Percentiles rank a stretch among this genome's conserved stretches.
Evolutionary conservation across 1,140 invertebrate genomes (phyloP).

Genomic region (Sweltsa coloradensis): DNA sequence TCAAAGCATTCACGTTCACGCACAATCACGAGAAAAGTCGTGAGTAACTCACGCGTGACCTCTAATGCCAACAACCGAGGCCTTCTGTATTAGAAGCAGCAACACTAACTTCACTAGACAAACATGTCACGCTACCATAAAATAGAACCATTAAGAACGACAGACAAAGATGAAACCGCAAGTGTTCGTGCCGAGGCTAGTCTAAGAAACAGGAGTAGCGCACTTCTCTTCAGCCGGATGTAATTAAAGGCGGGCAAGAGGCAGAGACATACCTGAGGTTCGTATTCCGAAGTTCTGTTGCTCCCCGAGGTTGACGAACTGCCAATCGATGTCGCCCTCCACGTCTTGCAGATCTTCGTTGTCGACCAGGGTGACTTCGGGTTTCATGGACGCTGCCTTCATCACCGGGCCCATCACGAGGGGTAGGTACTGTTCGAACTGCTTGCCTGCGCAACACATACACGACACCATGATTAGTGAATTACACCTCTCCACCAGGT

Average conservation of each 20-base stretch:
- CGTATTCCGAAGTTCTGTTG: constrained; percentile 89
- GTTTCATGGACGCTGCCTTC: constrained; percentile 89
- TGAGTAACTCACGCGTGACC: too few species aligned
- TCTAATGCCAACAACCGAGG: too few species aligned
- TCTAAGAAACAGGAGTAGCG: background rate
- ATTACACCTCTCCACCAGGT: too few species aligned
- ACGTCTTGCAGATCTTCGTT: constrained; percentile 81
- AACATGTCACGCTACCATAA: too few species aligned
- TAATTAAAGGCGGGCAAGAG: background rate
- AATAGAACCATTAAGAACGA: constrained; percentile 6
- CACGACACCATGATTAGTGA: too few species aligned
- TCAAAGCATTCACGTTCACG: too few species aligned
- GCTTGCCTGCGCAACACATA: constrained; percentile 45
- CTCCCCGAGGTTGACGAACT: constrained; percentile 93
- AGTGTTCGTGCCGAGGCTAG: too few species aligned
- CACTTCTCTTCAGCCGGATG: background rate
- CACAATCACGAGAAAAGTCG: too few species aligned
- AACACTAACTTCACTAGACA: too few species aligned
- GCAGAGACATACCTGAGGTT: constrained; percentile 48
- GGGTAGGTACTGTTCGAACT: constrained; percentile 94
- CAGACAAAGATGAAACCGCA: too few species aligned
- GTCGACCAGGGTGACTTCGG: constrained; percentile 92
- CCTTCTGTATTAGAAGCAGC: too few species aligned
- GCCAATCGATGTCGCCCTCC: constrained; percentile 90
- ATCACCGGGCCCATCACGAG: constrained; percentile 96